Conservation (phyloP, 2,888 invertebrate genomes). For the Cosmopolites sordidus region DNA sequence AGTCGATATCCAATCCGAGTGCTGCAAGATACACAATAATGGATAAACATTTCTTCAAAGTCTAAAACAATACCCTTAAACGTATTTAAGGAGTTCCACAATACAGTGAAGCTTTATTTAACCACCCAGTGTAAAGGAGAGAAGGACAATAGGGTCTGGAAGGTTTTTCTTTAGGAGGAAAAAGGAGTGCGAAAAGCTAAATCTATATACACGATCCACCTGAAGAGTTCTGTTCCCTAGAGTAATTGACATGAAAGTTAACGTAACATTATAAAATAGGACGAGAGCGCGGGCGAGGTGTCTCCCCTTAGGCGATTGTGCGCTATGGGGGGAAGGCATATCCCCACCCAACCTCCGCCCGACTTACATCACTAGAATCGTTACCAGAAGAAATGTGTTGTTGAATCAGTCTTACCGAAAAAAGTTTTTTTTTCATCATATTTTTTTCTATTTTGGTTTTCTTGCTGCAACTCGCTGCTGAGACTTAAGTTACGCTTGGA, state of each 20-base stretch:
- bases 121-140: too few relatives aligned
- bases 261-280: conserved; percentile 45
- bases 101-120: too few relatives aligned
- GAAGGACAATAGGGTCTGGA: too few relatives aligned
- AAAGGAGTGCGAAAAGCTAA: neutral
- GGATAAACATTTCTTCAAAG: too few relatives aligned
- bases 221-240: conserved; percentile 69
- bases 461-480: too few relatives aligned
- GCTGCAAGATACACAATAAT: too few relatives aligned
- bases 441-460: neutral
- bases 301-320: too few relatives aligned
- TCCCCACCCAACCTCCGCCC: neutral
- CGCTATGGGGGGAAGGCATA: too few relatives aligned
- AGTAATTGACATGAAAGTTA: conserved; percentile 78
- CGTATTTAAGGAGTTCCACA: too few relatives aligned
- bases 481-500: too few relatives aligned
- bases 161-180: neutral
- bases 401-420: conserved; percentile 52
- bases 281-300: neutral
- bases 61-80: too few relatives aligned
- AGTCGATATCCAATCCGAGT: neutral
- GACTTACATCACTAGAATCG: conserved; percentile 28
- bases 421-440: conserved; percentile 33
- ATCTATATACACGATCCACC: conserved; percentile 40
- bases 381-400: conserved; percentile 50